Percentiles rank a stretch among this genome's conserved stretches.
Conservation (phyloP, 2,113 vertebrate genomes). For the Smithornis capensis region DNA sequence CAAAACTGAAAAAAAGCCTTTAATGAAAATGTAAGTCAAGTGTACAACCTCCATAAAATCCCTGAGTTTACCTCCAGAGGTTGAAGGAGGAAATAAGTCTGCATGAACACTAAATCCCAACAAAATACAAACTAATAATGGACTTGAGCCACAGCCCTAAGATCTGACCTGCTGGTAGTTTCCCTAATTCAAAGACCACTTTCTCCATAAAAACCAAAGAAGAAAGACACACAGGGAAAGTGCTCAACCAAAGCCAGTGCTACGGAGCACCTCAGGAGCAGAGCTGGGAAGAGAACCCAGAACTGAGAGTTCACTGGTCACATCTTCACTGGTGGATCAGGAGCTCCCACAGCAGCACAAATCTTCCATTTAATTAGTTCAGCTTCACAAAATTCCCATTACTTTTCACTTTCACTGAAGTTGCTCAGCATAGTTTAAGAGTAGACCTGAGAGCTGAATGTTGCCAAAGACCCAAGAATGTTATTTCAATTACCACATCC, state of each 20-base stretch:
- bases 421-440: not conserved
- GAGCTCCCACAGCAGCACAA: not conserved
- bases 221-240: not conserved
- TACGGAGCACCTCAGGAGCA: not conserved
- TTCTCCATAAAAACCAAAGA: not conserved
- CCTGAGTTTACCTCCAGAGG: not conserved
- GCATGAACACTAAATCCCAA: not conserved
- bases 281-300: not conserved
- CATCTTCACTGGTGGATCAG: not conserved
- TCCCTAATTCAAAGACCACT: not conserved
- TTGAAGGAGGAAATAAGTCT: not conserved
- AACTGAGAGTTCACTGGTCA: not conserved
- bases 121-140: not conserved
- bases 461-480: not conserved
- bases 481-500: conserved; percentile 31
- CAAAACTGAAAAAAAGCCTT: not conserved
- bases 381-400: not conserved
- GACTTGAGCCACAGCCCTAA: not conserved
- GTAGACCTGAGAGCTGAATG: not conserved
- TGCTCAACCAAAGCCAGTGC: not conserved
- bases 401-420: not conserved
- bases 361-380: not conserved
- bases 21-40: not conserved
- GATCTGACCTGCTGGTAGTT: not conserved
- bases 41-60: not conserved